Percentiles rank a stretch among this genome's conserved stretches.
These are phyloP conservation scores for Bolinopsis microptera DNA, from an alignment of 37 sponge, comb jelly and placozoan species.

Conservation along the genomic window DNA sequence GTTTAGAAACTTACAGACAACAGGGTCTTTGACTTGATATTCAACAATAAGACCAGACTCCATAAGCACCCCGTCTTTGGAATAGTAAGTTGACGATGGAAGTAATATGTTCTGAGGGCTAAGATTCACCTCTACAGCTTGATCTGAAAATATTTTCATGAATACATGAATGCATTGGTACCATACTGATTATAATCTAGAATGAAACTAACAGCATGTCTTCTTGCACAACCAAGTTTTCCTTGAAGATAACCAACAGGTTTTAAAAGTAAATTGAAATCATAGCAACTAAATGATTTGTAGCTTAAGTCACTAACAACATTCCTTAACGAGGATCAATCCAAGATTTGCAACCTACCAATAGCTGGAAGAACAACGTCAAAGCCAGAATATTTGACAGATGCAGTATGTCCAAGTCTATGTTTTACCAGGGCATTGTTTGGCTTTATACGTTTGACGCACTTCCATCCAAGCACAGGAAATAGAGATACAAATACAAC, in stretches of 20 bases:
- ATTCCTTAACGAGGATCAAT: too few species aligned
- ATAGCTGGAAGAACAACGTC: constrained; percentile 29
- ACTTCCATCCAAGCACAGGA: constrained; percentile 9
- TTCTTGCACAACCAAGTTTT: too few species aligned
- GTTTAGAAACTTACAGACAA: background rate
- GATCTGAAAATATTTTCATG: constrained; percentile 54
- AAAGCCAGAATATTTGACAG: constrained; percentile 29
- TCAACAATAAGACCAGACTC: constrained; percentile 7
- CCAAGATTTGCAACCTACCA: too few species aligned
- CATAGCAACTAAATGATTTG: too few species aligned
- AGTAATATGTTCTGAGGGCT: background rate
- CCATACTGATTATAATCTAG: too few species aligned
- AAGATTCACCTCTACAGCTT: background rate
- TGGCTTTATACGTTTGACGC: constrained; percentile 6
- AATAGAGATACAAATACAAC: background rate
- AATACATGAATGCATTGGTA: too few species aligned
- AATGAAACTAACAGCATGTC: too few species aligned
- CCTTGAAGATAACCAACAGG: too few species aligned
- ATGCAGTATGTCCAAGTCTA: background rate
- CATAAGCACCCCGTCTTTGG: constrained; percentile 14
- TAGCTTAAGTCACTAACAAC: too few species aligned
- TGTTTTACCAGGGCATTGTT: constrained; percentile 46
- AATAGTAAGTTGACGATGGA: background rate
- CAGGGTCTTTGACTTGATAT: constrained; percentile 30
- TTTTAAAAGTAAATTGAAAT: too few species aligned